A percentile compares a stretch with the other conserved stretches of the same genome.
phyloP scores from a whole-genome alignment of 2,888 invertebrate genomes.

The Pseudococcus viburni region DNA sequence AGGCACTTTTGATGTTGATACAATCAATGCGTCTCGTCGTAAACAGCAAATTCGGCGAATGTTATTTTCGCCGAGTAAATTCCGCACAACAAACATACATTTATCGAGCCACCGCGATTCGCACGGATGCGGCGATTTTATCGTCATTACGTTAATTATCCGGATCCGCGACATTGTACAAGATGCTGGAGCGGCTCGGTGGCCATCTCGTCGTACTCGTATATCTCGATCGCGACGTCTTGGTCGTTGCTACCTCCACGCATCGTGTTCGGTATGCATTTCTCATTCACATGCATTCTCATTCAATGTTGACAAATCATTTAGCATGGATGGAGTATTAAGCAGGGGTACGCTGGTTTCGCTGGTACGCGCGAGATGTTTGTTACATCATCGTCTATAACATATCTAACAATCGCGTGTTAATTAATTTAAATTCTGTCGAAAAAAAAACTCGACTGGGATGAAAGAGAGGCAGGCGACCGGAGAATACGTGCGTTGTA shows the following conservation, averaged over 20 bases:
- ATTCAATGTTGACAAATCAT: conserved; percentile 39
- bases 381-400: conserved; percentile 20
- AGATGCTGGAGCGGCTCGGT: neutral
- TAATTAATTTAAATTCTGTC: conserved; percentile 49
- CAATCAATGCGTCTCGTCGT: neutral
- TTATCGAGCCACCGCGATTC: neutral
- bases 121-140: neutral
- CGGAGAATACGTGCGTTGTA: conserved; percentile 33
- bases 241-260: neutral
- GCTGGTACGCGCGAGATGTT: neutral
- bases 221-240: neutral
- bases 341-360: neutral
- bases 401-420: conserved; percentile 30
- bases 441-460: neutral
- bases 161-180: neutral
- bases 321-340: conserved; percentile 5
- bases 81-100: neutral
- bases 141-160: neutral
- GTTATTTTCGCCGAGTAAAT: neutral
- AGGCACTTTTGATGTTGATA: neutral
- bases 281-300: neutral
- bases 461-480: conserved; percentile 8
- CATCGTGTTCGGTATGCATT: neutral
- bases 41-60: neutral
- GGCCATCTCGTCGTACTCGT: neutral